Evolutionary conservation across 1,140 invertebrate species (phyloP).

Genomic region (Caerostris extrusa): DNA sequence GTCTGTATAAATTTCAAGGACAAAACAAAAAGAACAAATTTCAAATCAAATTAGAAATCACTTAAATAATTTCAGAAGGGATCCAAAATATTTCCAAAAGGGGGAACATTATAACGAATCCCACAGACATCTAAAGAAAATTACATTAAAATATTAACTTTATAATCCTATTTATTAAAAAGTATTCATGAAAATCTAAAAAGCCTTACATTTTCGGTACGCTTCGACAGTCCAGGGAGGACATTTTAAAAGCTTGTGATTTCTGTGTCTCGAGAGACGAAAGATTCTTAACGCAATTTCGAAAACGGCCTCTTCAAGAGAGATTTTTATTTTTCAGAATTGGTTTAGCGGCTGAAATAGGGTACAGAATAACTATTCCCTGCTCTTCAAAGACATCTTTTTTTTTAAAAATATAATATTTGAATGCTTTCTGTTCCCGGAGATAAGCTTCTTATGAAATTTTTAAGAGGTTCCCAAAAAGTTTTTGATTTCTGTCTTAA

Average conservation of each 20-base stretch:
- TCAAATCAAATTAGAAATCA: too few species aligned
- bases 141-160: too few species aligned
- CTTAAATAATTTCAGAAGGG: too few species aligned
- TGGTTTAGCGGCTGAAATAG: not conserved
- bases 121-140: too few species aligned
- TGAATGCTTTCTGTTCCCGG: not conserved
- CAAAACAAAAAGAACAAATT: too few species aligned
- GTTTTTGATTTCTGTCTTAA: too few species aligned
- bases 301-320: not conserved
- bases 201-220: too few species aligned
- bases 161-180: too few species aligned
- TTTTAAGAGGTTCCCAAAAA: not conserved
- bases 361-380: not conserved
- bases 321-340: not conserved
- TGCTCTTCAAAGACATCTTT: not conserved
- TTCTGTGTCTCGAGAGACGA: not conserved
- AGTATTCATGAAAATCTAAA: too few species aligned
- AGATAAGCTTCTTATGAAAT: not conserved
- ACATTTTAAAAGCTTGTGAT: not conserved
- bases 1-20: too few species aligned
- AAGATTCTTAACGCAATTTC: not conserved
- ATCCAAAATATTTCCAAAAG: too few species aligned
- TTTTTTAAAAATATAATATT: not conserved
- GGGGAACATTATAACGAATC: too few species aligned
- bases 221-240: not conserved